These are phyloP conservation scores for Tenthredo mesomela DNA, from an alignment of 2,888 invertebrate species.

Conservation along the genomic window DNA sequence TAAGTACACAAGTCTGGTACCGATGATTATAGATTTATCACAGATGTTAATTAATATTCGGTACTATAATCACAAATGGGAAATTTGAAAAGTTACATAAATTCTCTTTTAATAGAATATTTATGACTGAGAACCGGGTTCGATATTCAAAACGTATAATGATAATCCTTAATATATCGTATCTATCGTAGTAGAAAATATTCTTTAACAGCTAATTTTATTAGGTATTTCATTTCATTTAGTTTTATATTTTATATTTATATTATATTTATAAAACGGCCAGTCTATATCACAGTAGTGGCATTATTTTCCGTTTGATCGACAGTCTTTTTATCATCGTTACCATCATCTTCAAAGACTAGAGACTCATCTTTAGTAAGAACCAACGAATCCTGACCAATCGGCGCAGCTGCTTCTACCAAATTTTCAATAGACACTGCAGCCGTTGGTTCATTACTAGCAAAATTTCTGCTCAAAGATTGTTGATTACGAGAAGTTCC, in stretches of 20 bases:
- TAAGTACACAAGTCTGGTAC: constrained; percentile 29
- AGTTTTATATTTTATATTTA: background rate
- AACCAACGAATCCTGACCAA: constrained; percentile 72
- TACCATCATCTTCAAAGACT: constrained; percentile 58
- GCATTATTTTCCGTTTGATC: constrained; percentile 69
- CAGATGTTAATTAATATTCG: constrained; percentile 18
- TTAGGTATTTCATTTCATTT: background rate
- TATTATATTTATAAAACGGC: constrained; percentile 52
- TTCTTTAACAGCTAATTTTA: constrained; percentile 11
- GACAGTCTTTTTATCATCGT: constrained; percentile 74
- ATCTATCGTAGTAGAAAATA: background rate
- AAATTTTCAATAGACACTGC: constrained; percentile 74
- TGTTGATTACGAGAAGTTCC: constrained; percentile 75
- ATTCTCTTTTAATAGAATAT: background rate
- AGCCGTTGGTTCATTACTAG: constrained; percentile 51
- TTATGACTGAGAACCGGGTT: background rate
- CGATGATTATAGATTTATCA: constrained; percentile 31
- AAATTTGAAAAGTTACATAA: constrained; percentile 1
- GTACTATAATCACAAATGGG: background rate
- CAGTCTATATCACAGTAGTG: constrained; percentile 77
- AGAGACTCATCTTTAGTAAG: constrained; percentile 60
- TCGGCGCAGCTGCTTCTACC: constrained; percentile 76
- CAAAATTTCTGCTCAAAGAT: constrained; percentile 67
- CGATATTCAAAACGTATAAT: background rate
- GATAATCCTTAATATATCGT: background rate